A percentile compares a stretch with the other conserved stretches of the same genome.
Evolutionary conservation across 2,113 vertebrate species (phyloP).

Genomic region (Leptocoma aspasia): DNA sequence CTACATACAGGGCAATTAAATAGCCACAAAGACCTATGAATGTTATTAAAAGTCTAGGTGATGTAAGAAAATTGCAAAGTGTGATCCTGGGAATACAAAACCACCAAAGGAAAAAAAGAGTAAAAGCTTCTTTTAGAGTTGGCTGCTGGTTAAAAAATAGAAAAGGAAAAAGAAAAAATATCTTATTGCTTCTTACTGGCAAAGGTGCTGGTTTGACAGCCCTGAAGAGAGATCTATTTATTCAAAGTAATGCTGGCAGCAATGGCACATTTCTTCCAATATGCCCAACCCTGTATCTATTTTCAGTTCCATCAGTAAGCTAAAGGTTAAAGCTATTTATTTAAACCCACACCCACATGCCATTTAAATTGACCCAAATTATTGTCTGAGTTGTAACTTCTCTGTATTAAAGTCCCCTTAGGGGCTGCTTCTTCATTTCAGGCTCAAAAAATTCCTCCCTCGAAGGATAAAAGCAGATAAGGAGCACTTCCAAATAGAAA

Average conservation of each 20-base stretch:
- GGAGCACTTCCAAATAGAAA: slow-evolving; percentile 19
- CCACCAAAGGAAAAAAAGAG: background rate
- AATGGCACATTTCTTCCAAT: slow-evolving; percentile 20
- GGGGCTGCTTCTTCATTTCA: slow-evolving; percentile 46
- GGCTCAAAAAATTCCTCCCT: slow-evolving; percentile 52
- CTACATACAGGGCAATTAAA: background rate
- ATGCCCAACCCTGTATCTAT: slow-evolving; percentile 35
- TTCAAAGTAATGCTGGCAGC: slow-evolving; percentile 50
- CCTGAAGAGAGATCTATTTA: slow-evolving; percentile 41
- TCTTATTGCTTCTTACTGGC: background rate
- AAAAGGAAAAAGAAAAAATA: background rate
- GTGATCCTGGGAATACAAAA: background rate
- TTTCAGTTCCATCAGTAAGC: slow-evolving; percentile 51
- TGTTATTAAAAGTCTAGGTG: background rate
- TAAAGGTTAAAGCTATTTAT: slow-evolving; percentile 67
- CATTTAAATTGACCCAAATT: slow-evolving; percentile 65
- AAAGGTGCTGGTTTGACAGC: slow-evolving; percentile 31
- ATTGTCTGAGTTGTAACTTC: slow-evolving; percentile 48
- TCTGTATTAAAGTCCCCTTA: slow-evolving; percentile 19
- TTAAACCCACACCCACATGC: slow-evolving; percentile 56
- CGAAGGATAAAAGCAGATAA: background rate
- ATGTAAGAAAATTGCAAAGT: background rate
- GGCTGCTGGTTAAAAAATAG: background rate
- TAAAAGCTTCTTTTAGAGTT: background rate
- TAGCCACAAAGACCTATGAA: background rate